Evolutionary conservation across 1,140 invertebrate species (phyloP), one percentile per base, ranked within the genome.

Genomic region (Zophobas atratus): DNA sequence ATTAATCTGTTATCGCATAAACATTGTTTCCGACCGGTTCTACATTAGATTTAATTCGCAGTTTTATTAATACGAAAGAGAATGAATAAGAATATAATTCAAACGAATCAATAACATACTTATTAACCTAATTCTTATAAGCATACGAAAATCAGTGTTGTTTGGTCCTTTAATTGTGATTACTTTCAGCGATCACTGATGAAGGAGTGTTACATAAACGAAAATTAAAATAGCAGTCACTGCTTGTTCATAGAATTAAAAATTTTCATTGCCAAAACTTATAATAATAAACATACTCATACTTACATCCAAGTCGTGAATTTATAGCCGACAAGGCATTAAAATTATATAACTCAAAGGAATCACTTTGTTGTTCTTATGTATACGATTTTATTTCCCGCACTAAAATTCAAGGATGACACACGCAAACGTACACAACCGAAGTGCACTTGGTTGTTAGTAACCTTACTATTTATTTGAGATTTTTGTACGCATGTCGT

Each of bases 341-440:
- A 20, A 20, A 20, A 20, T 20, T 20, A 20, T 20, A 20, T 20
- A 20, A 20, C 20, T 20, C 20, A 20, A 20, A 20, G 20, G 20
- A 20, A 20, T 20, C 20, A 20, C 20, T 20, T 20, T 20, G 20
- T 20, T 20, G 20, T 20, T 20, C 20, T 20, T 20, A 20, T 20
- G 20, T 20, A 20, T 20, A 20, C 20, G 20, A 56, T 48, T 73
- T 55, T 73, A 39, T 33, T 73, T 73, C 49, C 71, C 71, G 71
- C 71, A 73, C 71, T 56, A 55, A 73, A 56, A 73, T 73, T 73
- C 49, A 73, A 73, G 71, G 71, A 67, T 73, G 36, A 2, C 39
- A 56, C 46, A 39, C 1, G 39, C 56, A 51, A 76, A 76, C 46
- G 56, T 35, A 60, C 56, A 63, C 35, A n/a, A 63, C n/a, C 55